Evolutionary conservation across 2,797 vertebrate species (phyloP).

Genomic region (Oreochromis mossambicus): DNA sequence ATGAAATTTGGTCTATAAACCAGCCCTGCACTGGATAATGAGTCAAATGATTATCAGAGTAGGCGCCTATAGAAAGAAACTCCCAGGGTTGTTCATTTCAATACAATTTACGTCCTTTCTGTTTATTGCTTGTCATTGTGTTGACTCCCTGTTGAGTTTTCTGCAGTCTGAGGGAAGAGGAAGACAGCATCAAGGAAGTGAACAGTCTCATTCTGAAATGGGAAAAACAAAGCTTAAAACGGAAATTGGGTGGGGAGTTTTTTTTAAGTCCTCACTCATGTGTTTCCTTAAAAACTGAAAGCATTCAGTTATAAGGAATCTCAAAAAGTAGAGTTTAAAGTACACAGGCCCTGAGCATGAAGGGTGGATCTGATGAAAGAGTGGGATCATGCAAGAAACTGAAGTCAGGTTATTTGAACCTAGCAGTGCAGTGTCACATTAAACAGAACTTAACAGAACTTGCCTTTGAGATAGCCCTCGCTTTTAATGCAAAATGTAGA

Average conservation of each 20-base stretch:
- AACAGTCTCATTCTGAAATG: not conserved
- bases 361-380: not conserved
- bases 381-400: not conserved
- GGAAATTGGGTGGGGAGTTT: not conserved
- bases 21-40: not conserved
- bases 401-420: not conserved
- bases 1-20: not conserved
- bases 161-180: constrained; percentile 42
- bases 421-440: not conserved
- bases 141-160: constrained; percentile 5
- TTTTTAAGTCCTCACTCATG: not conserved
- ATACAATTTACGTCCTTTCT: no score
- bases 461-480: not conserved
- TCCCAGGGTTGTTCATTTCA: not conserved
- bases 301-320: not conserved
- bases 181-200: constrained; percentile 43
- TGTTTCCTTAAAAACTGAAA: not conserved
- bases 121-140: constrained; percentile 25
- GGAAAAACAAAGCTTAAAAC: constrained; percentile 33
- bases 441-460: not conserved
- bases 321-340: not conserved
- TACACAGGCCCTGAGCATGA: not conserved
- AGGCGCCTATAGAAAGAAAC: not conserved
- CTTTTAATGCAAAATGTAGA: not conserved
- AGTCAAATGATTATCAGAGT: not conserved